Evolutionary conservation across 35 echinoderm and acorn worm species (phyloP).

Genomic region (Hemicentrotus pulcherrimus): DNA sequence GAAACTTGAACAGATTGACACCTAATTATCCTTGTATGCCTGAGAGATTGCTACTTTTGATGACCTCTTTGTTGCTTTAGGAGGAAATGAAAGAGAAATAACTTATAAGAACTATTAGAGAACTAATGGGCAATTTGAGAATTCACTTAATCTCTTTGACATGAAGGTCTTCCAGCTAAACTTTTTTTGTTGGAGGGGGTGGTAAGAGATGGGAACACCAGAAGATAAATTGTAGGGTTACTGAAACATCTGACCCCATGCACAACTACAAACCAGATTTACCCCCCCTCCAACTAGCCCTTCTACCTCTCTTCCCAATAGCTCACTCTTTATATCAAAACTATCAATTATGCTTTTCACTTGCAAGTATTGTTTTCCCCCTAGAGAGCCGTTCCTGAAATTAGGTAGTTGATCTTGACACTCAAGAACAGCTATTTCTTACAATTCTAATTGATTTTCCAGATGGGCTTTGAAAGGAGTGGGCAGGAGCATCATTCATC

Average conservation of each 20-base stretch:
- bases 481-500: background rate
- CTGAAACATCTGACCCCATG: too few species aligned
- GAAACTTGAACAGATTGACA: constrained; percentile 3
- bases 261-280: background rate
- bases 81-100: background rate
- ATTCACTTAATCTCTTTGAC: background rate
- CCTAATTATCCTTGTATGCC: background rate
- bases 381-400: background rate
- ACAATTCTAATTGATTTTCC: background rate
- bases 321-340: background rate
- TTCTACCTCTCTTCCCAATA: background rate
- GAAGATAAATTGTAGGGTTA: background rate
- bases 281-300: background rate
- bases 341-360: background rate
- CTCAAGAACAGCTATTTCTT: background rate
- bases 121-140: constrained; percentile 2
- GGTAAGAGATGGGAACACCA: background rate
- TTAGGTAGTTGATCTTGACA: background rate
- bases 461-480: background rate
- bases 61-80: background rate
- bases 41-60: background rate
- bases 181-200: background rate
- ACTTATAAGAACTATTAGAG: background rate
- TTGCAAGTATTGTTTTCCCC: background rate
- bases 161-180: background rate